Base-by-base conservation (phyloP, 2,888 invertebrate species). In the Yponomeuta malinellus region DNA sequence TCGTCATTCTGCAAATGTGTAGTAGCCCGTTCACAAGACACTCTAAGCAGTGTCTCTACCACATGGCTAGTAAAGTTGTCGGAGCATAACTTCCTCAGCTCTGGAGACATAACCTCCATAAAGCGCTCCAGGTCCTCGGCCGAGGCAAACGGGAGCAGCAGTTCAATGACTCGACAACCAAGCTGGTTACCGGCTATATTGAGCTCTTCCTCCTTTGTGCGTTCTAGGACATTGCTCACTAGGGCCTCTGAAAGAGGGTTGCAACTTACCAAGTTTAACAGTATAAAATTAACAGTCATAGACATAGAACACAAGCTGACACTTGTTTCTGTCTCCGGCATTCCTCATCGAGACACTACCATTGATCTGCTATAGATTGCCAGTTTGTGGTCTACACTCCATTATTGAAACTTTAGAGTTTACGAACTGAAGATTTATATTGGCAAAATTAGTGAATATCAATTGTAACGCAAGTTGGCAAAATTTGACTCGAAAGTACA, bases 11-110 rank as follows among this genome's bases (percentile, higher is more conserved):
- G 86, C 72, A 89, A 77, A 65, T 85, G 79, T 71, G 82, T 84
- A 0, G 91, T 92, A 0, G 94, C 94, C 78, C 94, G 83, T 43
- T 89, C 85, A 65, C 93, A 93, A 8, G 94, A 90, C 12, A 94
- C 90, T 73, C 79, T 83, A 9, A 96, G 82, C 73, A 97, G 84
- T 66, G 95, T 95, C 79, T 97, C 95, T 0, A 97, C 79, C 1
- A 97, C 95, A 79, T 97, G 96, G 72, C 96, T 96, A 0, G 96
- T 95, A 84, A 95, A 97, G 73, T 94, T 93, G 80, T 97, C 96
- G 0, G 94, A 94, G 75, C 95, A 95, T 8, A 96, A 85, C 9
- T 93, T 94, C 48, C 97, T 92, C 48, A 97, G 84, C 68, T 95
- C 94, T 0, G 94, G 92, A 15, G 93, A 90, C 70, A 97, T 93